Conservation (phyloP, 1,140 invertebrate genomes). For the Anastatus disparis region DNA sequence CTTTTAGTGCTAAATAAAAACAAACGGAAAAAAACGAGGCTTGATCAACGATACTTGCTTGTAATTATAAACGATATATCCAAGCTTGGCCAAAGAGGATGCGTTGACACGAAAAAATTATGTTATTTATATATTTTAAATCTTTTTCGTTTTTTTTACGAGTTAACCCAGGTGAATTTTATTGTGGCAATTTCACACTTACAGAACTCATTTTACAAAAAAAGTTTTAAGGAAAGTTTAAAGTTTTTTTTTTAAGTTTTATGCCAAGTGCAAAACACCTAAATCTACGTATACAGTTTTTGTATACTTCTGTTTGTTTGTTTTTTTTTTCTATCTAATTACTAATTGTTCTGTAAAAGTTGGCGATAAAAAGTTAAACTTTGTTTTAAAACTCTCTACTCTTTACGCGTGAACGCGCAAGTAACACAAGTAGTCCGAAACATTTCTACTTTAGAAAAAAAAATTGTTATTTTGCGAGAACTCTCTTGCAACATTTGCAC, state of each 20-base stretch:
- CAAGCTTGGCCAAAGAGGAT: not conserved
- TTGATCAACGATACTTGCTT: not conserved
- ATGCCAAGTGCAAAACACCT: no score
- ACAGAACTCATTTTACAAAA: no score
- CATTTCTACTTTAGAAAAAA: not conserved
- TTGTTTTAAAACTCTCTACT: conserved; percentile 16
- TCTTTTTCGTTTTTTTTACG: not conserved
- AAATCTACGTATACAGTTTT: not conserved
- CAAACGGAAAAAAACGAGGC: not conserved
- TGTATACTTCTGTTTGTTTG: no score
- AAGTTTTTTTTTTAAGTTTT: no score
- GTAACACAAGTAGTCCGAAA: not conserved
- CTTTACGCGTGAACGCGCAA: not conserved
- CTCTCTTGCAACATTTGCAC: not conserved
- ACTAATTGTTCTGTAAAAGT: conserved; percentile 6
- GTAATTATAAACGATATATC: not conserved
- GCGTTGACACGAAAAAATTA: not conserved
- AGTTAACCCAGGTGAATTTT: no score
- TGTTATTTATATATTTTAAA: no score
- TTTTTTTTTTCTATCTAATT: not conserved
- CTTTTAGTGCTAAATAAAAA: not conserved
- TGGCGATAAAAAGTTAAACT: conserved; percentile 10
- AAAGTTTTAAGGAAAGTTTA: no score
- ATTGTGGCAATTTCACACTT: no score
- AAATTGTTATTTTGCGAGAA: conserved; percentile 12